Evolutionary conservation across 1,140 invertebrate species (phyloP).

Genomic region (Conus betulinus): DNA sequence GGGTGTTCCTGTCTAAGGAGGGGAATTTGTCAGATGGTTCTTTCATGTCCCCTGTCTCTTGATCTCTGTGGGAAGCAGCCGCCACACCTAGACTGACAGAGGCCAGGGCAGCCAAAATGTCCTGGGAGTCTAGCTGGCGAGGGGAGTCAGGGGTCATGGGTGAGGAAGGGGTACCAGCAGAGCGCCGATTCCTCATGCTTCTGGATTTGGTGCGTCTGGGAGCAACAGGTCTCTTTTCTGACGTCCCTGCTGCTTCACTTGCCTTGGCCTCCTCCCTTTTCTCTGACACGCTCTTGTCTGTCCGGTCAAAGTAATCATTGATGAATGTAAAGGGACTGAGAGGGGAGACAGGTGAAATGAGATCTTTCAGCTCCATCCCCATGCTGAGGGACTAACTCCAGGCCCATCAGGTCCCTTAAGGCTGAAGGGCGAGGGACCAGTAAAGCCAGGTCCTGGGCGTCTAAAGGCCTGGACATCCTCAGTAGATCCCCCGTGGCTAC

Average conservation of each 20-base stretch:
- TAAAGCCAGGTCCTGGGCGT: background rate
- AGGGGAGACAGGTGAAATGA: slow-evolving; percentile 8
- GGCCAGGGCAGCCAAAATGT: background rate
- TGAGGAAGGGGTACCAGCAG: background rate
- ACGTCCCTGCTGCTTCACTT: background rate
- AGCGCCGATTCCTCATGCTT: background rate
- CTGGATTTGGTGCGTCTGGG: slow-evolving; percentile 23
- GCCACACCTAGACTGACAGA: background rate
- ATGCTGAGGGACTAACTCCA: slow-evolving; percentile 2
- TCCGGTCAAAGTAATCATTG: slow-evolving; percentile 9
- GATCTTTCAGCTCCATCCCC: slow-evolving; percentile 12
- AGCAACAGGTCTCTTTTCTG: background rate
- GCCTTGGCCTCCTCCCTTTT: background rate
- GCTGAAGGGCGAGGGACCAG: background rate
- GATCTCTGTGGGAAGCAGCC: background rate
- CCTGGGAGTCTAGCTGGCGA: background rate
- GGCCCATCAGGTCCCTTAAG: slow-evolving; percentile 7
- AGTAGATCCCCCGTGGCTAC: slow-evolving; percentile 58
- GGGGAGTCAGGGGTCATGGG: background rate
- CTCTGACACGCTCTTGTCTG: background rate
- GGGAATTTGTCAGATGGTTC: background rate
- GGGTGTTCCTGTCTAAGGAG: background rate
- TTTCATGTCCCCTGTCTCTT: background rate
- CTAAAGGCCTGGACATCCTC: slow-evolving; percentile 38
- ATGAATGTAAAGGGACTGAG: background rate